Conservation (phyloP, 2,888 invertebrate genomes). For the Antheraea yamamai region DNA sequence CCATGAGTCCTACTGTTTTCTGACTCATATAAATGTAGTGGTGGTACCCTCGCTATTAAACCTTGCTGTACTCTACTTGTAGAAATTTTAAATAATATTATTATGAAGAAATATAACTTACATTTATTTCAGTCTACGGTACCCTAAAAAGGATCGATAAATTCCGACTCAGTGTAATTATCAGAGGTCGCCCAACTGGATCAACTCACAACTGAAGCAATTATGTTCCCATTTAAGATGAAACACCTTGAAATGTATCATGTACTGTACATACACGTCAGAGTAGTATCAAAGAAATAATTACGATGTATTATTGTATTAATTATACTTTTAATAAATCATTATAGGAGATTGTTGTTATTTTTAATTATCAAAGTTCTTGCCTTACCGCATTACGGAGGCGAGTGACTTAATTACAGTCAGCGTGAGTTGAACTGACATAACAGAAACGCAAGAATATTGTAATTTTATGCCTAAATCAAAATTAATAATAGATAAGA, state of each 20-base stretch:
- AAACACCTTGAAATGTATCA: slow-evolving; percentile 22
- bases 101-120: not conserved
- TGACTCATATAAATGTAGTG: no score
- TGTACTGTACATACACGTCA: slow-evolving; percentile 1
- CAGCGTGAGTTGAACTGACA: not conserved
- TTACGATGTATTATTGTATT: slow-evolving; percentile 7
- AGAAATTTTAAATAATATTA: not conserved
- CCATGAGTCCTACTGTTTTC: no score
- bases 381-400: not conserved
- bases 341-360: not conserved
- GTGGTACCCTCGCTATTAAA: no score
- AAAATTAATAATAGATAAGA: not conserved
- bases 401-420: not conserved
- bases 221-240: slow-evolving; percentile 26
- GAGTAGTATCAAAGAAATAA: slow-evolving; percentile 16
- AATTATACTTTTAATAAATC: slow-evolving; percentile 21
- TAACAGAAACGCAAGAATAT: not conserved
- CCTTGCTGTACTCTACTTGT: not conserved
- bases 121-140: not conserved
- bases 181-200: slow-evolving; percentile 23
- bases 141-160: slow-evolving; percentile 23
- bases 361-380: not conserved
- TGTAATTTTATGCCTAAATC: not conserved
- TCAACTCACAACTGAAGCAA: slow-evolving; percentile 22
- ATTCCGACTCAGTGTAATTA: slow-evolving; percentile 19